Evolutionary conservation across 1,140 invertebrate genomes (phyloP).

Genomic region (Drosophila busckii): DNA sequence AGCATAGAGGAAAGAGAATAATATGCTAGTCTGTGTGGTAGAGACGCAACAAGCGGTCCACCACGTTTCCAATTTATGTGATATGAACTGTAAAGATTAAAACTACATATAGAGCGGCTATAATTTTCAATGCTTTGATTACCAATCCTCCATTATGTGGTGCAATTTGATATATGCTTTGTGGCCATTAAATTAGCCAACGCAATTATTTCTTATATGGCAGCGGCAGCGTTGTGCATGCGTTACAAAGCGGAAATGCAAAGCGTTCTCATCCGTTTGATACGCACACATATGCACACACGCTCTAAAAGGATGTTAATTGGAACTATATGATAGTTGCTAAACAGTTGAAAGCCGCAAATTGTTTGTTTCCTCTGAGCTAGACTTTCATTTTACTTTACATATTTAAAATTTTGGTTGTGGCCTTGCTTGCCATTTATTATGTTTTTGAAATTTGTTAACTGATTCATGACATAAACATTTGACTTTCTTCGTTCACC

Average conservation of each 20-base stretch:
- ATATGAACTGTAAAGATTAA: conserved; percentile 16
- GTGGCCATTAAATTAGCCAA: conserved; percentile 26
- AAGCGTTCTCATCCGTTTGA: conserved; percentile 36
- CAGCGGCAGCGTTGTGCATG: conserved; percentile 1
- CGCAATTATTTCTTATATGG: conserved; percentile 16
- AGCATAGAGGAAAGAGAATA: no score
- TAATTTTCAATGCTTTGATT: conserved; percentile 2
- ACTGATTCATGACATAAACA: conserved; percentile 19
- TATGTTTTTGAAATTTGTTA: no score
- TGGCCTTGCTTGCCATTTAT: no score
- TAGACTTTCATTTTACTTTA: conserved; percentile 6
- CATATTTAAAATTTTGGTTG: no score
- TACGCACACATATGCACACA: conserved; percentile 7
- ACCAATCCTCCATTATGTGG: conserved; percentile 1
- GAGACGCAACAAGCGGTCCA: not conserved
- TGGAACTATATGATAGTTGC: no score
- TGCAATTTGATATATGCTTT: conserved; percentile 11
- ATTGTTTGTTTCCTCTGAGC: conserved; percentile 15
- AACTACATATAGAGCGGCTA: not conserved
- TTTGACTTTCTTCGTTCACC: conserved; percentile 8
- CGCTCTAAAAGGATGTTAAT: conserved; percentile 46
- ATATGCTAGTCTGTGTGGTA: not conserved
- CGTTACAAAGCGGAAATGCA: conserved; percentile 27
- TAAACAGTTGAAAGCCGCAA: not conserved
- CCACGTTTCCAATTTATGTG: conserved; percentile 22